Base-by-base conservation (phyloP, 2,113 vertebrate genomes). In the Nibea albiflora region DNA sequence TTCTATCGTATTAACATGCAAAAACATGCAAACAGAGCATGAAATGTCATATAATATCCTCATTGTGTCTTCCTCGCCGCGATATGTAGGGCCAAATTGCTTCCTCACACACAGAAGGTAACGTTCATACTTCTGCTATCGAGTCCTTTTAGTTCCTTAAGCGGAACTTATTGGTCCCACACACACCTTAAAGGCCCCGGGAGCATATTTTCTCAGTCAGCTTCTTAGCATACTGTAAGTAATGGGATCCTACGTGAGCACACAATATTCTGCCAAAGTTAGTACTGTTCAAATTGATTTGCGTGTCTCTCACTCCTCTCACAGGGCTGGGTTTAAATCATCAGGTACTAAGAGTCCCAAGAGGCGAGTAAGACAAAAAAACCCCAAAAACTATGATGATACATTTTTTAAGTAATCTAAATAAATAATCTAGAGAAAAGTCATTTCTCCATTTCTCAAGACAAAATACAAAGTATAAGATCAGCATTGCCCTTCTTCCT, bases 21-120 rank as follows among this genome's bases (percentile, higher is more conserved):
- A 69, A 70, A 26, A 75, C 63, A 56, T 60, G 44, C 39, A 60
- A 54, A 78, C 11, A 63, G 63, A 68, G 57, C 52, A 35, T 63
- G 35, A n/a, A 31, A 49, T 56, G 42, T 58, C 19, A 35, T 50
- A 14, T 8, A 52, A 60, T 47, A 64, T 42, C 20, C 57, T 44
- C 11, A 57, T 9, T n/a, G 31, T 50, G 20, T 61, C 42, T 15
- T 35, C 58, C 28, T 65, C 8, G 17, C 42, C 20, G 54, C 62
- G 46, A 57, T 78, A 63, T 50, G 15, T 26, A 39, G 69, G 54
- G 50, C 10, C 20, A 11, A 8, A 53, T 44, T 44, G 11, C 31
- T 42, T 52, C 20, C 20, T 52, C 11, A 53, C 17, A 35, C 0
- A 67, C 39, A 57, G n/a, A 4, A 14, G 17, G 31, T 20, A 9